These are phyloP conservation scores for Myripristis murdjan DNA, from an alignment of 2,797 vertebrate species.

Conservation along the genomic window DNA sequence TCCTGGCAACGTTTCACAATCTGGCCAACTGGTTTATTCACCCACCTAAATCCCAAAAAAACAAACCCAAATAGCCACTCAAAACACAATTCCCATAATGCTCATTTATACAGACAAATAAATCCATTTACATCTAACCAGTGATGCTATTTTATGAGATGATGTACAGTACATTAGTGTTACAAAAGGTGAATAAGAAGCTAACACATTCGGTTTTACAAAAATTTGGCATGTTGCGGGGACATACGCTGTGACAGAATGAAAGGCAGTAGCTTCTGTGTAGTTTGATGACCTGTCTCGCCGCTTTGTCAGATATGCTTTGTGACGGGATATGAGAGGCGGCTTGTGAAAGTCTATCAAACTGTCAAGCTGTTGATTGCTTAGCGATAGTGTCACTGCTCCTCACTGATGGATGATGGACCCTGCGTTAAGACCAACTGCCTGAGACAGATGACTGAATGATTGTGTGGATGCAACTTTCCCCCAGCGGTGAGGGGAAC, in stretches of 20 bases:
- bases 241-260: constrained; percentile 17
- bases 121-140: constrained; percentile 9
- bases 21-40: background rate
- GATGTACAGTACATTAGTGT: constrained; percentile 12
- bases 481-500: constrained; percentile 15
- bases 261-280: constrained; percentile 9
- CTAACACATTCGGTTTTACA: background rate
- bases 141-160: background rate
- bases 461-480: constrained; percentile 35
- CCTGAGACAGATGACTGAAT: constrained; percentile 53
- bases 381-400: constrained; percentile 40
- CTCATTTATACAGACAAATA: background rate
- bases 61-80: too few relatives aligned
- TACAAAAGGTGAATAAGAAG: background rate
- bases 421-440: constrained; percentile 20
- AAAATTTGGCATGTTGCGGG: constrained; percentile 4
- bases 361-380: constrained; percentile 62
- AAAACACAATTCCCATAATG: background rate
- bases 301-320: constrained; percentile 47
- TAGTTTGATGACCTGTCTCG: constrained; percentile 33
- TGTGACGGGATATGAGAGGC: constrained; percentile 50
- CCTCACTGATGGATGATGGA: constrained; percentile 54
- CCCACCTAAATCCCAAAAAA: background rate
- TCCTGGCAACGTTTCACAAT: constrained; percentile 1
- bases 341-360: constrained; percentile 63